Base-by-base conservation (phyloP, 2,888 invertebrate species). In the Panopea generosa region DNA sequence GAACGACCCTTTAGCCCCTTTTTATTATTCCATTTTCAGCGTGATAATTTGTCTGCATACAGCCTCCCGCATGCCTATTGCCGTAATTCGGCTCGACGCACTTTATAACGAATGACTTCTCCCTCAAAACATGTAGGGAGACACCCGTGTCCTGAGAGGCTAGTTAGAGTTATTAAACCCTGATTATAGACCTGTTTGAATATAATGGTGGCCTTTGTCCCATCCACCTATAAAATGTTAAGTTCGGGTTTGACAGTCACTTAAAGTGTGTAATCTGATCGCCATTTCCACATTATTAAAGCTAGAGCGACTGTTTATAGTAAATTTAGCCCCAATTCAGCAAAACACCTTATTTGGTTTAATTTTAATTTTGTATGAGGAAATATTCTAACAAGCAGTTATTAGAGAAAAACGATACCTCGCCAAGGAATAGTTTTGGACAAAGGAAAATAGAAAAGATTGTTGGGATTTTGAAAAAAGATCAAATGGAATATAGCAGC, bases 281-380 rank as follows among this genome's bases (percentile, higher is more conserved):
- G 38, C 66, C 49, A 60, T 59, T 66, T 72, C 65, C 50, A 55
- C 38, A 60, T 68, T 72, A 79, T 79, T 75, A 72, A 75, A 65
- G 69, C 65, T 56, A 68, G 40, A 45, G 65, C 67, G 61, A 72
- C 65, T 72, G 68, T 79, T 75, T 79, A 68, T 72, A 59, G 60
- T 68, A 72, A 79, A 68, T 75, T 69, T 71, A 66, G 74, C 69
- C 47, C 67, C 43, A 62, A 33, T 72, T 72, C 70, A 72, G 75
- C 55, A 68, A 72, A 79, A 71, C 68, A 72, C 79, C 72, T 72
- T 71, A 72, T 75, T 75, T 63, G 75, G 73, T 71, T 65, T 66
- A 69, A 66, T 73, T 76, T 80, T 73, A 73, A 76, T 72, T 76
- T 80, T 76, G 76, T 73, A 68, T 76, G 65, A 63, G 70, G 76